Evolutionary conservation across 2,113 vertebrate genomes (phyloP).

Genomic region (Halichoeres trimaculatus): DNA sequence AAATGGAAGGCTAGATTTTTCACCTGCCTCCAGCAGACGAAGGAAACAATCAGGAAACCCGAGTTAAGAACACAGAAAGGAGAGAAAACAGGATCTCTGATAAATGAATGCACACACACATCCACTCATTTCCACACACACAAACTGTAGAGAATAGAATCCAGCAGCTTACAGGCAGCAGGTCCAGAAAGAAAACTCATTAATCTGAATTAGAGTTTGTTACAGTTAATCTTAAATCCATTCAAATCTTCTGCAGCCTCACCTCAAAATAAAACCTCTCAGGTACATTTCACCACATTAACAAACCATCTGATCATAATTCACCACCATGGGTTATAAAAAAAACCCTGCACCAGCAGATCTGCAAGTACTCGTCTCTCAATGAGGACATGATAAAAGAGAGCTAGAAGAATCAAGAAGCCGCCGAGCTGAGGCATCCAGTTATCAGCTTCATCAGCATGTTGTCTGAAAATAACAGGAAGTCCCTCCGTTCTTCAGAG

Average conservation of each 20-base stretch:
- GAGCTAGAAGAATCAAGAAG: neutral
- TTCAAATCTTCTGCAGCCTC: too few species aligned
- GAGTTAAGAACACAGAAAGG: neutral
- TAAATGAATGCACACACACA: slow-evolving; percentile 8
- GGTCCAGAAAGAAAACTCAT: too few species aligned
- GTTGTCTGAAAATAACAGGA: slow-evolving; percentile 71
- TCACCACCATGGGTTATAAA: neutral
- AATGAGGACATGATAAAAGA: slow-evolving; percentile 22
- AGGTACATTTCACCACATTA: too few species aligned
- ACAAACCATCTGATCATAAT: neutral
- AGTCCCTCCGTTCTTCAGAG: slow-evolving; percentile 43
- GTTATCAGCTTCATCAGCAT: slow-evolving; percentile 64
- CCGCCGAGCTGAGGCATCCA: slow-evolving; percentile 15
- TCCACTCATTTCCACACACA: neutral
- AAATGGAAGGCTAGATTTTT: neutral
- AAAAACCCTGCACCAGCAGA: neutral
- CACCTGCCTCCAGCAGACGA: neutral
- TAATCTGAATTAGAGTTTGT: too few species aligned
- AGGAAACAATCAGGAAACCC: slow-evolving; percentile 13
- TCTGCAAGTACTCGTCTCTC: neutral
- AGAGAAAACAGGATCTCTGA: slow-evolving; percentile 17
- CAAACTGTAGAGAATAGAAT: neutral
- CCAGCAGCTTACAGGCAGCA: too few species aligned
- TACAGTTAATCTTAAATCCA: too few species aligned
- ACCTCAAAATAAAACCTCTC: neutral